These are phyloP conservation scores for Rhamnusium bicolor DNA, from an alignment of 2,888 invertebrate species.

Conservation along the genomic window DNA sequence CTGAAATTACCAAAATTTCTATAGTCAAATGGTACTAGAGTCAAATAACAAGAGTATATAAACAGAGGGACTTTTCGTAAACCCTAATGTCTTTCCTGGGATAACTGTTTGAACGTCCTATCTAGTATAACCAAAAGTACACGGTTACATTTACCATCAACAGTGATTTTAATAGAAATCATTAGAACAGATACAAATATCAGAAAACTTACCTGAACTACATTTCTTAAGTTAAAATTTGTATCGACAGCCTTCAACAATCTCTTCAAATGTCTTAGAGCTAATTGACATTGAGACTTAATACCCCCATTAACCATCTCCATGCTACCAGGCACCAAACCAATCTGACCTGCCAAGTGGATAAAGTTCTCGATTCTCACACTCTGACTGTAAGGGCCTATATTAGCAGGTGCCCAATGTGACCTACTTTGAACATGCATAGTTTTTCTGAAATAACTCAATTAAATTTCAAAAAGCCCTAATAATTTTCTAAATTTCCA, in stretches of 20 bases:
- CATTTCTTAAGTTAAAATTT: constrained; percentile 85
- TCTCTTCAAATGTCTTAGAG: constrained; percentile 87
- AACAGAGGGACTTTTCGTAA: too few species aligned
- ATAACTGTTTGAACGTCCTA: too few species aligned
- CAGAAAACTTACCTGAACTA: constrained; percentile 79
- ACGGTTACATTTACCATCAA: too few species aligned
- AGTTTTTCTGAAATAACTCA: constrained; percentile 74
- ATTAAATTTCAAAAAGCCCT: constrained; percentile 22
- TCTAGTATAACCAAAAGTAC: too few species aligned
- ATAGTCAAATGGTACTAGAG: too few species aligned
- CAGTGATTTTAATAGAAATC: too few species aligned
- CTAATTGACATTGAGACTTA: constrained; percentile 85
- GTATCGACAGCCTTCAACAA: constrained; percentile 87
- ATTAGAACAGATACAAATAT: too few species aligned
- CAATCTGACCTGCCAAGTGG: constrained; percentile 91
- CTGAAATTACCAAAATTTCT: too few species aligned
- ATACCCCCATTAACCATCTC: constrained; percentile 84
- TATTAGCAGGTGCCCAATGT: constrained; percentile 98
- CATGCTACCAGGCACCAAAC: constrained; percentile 88
- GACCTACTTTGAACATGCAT: constrained; percentile 97
- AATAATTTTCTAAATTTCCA: constrained; percentile 43
- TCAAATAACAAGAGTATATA: too few species aligned
- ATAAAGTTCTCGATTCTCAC: constrained; percentile 77
- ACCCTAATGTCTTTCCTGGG: too few species aligned
- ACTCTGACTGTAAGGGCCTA: constrained; percentile 96